phyloP scores from a whole-genome alignment of 2,888 invertebrate species.

The Pandemis cinnamomeana region DNA sequence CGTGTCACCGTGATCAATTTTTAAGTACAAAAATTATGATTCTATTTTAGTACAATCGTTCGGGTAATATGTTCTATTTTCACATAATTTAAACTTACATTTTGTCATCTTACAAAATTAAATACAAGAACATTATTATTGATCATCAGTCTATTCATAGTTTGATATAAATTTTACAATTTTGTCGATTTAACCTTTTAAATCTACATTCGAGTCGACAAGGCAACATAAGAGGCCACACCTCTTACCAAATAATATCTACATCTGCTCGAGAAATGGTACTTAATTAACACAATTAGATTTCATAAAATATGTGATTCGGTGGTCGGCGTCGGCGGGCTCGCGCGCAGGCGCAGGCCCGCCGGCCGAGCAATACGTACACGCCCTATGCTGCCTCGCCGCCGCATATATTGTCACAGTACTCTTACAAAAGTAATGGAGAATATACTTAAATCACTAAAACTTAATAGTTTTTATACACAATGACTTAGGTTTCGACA shows the following conservation, averaged over 20 bases:
- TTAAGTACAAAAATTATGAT: constrained; percentile 78
- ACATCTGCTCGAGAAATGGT: constrained; percentile 69
- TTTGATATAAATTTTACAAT: constrained; percentile 82
- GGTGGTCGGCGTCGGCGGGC: constrained; percentile 50
- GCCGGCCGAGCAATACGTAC: constrained; percentile 49
- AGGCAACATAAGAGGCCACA: constrained; percentile 79
- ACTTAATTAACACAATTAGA: constrained; percentile 69
- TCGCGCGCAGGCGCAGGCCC: constrained; percentile 51
- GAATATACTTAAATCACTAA: constrained; percentile 80
- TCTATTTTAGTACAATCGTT: constrained; percentile 63
- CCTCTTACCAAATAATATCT: constrained; percentile 71
- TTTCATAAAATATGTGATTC: constrained; percentile 57
- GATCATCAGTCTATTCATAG: constrained; percentile 84
- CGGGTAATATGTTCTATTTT: constrained; percentile 63
- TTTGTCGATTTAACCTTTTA: constrained; percentile 80
- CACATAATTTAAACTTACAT: constrained; percentile 81
- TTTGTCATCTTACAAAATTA: constrained; percentile 84
- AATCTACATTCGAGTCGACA: constrained; percentile 70
- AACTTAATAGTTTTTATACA: constrained; percentile 80
- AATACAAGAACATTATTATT: constrained; percentile 82
- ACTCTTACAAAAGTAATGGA: constrained; percentile 81
- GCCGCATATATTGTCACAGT: constrained; percentile 77
- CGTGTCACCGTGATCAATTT: constrained; percentile 68
- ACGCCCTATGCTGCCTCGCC: constrained; percentile 78
- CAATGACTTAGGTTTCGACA: constrained; percentile 85